Evolutionary conservation across 2,888 invertebrate genomes (phyloP).

Genomic region (Magallana nippona): DNA sequence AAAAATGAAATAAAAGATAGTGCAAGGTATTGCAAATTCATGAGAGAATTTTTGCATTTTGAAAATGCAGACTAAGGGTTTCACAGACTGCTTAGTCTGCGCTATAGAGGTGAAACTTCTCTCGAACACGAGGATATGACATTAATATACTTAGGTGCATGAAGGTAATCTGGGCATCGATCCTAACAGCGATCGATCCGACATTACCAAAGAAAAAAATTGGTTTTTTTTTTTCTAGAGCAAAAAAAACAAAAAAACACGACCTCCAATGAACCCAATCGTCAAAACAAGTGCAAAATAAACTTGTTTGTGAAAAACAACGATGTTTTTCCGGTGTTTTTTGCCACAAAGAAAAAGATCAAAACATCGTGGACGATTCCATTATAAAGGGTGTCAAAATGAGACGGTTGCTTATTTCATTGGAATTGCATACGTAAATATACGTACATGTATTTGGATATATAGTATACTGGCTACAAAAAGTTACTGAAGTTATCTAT

Average conservation of each 20-base stretch:
- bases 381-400: not conserved
- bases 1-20: too few species aligned
- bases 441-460: too few species aligned
- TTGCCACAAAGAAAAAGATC: not conserved
- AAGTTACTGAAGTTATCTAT: too few species aligned
- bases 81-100: too few species aligned
- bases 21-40: too few species aligned
- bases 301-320: conserved; percentile 20
- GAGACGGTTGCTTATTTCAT: too few species aligned
- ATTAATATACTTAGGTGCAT: not conserved
- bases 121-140: not conserved
- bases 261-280: conserved; percentile 20
- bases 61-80: too few species aligned
- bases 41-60: too few species aligned
- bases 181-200: not conserved
- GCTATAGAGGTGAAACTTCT: not conserved
- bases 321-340: not conserved
- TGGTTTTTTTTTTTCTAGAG: not conserved
- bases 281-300: not conserved
- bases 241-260: not conserved
- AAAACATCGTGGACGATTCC: conserved; percentile 1
- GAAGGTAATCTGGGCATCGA: not conserved
- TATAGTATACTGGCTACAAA: too few species aligned
- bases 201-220: not conserved
- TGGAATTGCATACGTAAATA: too few species aligned